phyloP scores from a whole-genome alignment of 2,113 vertebrate species.

The Rattus norvegicus region DNA sequence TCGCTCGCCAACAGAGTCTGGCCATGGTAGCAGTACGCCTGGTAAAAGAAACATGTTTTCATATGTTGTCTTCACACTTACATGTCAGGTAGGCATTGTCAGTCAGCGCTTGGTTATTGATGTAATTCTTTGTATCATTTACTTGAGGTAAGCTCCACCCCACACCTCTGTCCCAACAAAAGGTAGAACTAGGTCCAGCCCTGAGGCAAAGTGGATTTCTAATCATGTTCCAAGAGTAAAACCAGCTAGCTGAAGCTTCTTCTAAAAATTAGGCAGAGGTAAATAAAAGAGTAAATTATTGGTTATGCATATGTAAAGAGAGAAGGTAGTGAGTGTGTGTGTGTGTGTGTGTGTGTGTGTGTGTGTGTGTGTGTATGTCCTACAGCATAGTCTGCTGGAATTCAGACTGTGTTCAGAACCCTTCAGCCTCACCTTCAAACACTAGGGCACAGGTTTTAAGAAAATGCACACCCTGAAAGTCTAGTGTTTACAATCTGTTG shows the following conservation, averaged over 20 bases:
- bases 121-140: not conserved
- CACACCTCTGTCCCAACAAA: not conserved
- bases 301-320: not conserved
- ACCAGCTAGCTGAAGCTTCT: not conserved
- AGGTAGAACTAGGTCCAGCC: not conserved
- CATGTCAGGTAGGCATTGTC: not conserved
- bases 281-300: not conserved
- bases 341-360: too few relatives aligned
- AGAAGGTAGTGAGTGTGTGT: not conserved
- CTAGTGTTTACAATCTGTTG: not conserved
- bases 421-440: not conserved
- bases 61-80: not conserved
- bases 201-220: not conserved
- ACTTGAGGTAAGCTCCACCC: not conserved
- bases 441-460: not conserved
- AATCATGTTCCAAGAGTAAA: not conserved
- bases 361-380: not conserved
- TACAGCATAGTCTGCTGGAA: not conserved
- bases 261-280: not conserved
- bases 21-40: conserved; percentile 97
- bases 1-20: conserved; percentile 95
- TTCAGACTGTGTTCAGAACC: not conserved
- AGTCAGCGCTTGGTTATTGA: not conserved
- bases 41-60: conserved; percentile 50
- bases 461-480: not conserved